These are phyloP conservation scores for Pachydiplax longipennis DNA, from an alignment of 2,888 invertebrate genomes.

Conservation along the genomic window DNA sequence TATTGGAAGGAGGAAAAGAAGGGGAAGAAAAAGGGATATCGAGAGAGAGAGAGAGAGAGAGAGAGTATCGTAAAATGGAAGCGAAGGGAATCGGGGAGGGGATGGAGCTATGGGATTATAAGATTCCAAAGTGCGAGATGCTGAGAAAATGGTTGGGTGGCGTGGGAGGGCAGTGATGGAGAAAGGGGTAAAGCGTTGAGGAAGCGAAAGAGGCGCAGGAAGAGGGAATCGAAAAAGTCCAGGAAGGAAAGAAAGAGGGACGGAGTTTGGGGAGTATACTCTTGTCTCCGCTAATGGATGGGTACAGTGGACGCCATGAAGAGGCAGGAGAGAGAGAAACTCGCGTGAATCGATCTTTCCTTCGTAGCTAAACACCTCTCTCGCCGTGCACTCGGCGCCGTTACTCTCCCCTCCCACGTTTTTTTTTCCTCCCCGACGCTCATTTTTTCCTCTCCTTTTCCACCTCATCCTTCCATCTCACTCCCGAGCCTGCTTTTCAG, in stretches of 20 bases:
- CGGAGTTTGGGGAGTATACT: slow-evolving; percentile 23
- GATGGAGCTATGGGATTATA: slow-evolving; percentile 27
- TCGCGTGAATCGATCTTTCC: slow-evolving; percentile 39
- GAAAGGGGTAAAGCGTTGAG: not conserved
- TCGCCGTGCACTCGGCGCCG: slow-evolving; percentile 33
- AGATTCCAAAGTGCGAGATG: slow-evolving; percentile 41
- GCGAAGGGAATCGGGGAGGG: not conserved
- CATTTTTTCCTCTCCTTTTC: not conserved
- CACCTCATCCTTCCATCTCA: not conserved
- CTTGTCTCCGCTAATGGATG: slow-evolving; percentile 45
- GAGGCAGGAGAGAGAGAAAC: not conserved
- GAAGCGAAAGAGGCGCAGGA: not conserved
- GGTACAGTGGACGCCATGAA: slow-evolving; percentile 18
- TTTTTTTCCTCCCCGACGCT: not conserved
- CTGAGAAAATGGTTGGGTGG: slow-evolving; percentile 12
- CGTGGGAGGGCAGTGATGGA: not conserved
- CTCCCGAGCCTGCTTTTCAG: not conserved
- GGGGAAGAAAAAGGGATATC: not conserved
- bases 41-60: not conserved
- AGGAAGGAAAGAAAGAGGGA: not conserved
- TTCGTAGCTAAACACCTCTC: slow-evolving; percentile 43
- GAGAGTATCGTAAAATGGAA: not conserved
- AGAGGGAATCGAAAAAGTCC: not conserved
- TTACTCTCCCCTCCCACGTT: not conserved
- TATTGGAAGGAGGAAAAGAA: not conserved